These are phyloP conservation scores for Ophion ventricosus DNA, from an alignment of 2,888 invertebrate species.

Conservation along the genomic window DNA sequence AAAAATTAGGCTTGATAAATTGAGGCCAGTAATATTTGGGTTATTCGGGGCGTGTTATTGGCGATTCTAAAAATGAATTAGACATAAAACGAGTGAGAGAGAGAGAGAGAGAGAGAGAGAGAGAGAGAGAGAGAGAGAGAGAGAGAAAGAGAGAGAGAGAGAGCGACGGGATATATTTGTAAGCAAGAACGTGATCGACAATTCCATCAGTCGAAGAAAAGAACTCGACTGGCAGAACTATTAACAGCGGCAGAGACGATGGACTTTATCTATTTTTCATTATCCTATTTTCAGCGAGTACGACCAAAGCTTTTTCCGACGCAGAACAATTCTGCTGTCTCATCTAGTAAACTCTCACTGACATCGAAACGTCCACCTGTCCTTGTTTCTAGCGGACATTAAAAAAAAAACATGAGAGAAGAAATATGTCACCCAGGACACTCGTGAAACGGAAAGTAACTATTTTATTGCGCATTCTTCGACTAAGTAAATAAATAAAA, in stretches of 20 bases:
- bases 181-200: slow-evolving; percentile 23
- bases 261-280: slow-evolving; percentile 29
- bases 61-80: background rate
- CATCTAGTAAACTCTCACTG: background rate
- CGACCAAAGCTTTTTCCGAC: background rate
- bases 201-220: slow-evolving; percentile 25
- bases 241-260: slow-evolving; percentile 32
- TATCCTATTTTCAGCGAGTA: slow-evolving; percentile 20
- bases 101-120: background rate
- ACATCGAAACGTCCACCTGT: slow-evolving; percentile 10
- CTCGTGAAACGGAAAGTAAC: background rate
- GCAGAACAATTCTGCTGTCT: slow-evolving; percentile 17
- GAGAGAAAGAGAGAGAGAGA: background rate
- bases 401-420: background rate
- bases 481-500: background rate
- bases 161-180: slow-evolving; percentile 13
- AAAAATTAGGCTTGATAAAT: background rate
- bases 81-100: background rate
- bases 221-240: slow-evolving; percentile 4
- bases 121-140: background rate
- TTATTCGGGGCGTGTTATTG: background rate
- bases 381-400: background rate
- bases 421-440: background rate
- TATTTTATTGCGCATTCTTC: background rate
- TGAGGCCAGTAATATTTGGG: background rate